Evolutionary conservation across 2,888 invertebrate species (phyloP).

Genomic region (Himalopsyche kuldschensis): DNA sequence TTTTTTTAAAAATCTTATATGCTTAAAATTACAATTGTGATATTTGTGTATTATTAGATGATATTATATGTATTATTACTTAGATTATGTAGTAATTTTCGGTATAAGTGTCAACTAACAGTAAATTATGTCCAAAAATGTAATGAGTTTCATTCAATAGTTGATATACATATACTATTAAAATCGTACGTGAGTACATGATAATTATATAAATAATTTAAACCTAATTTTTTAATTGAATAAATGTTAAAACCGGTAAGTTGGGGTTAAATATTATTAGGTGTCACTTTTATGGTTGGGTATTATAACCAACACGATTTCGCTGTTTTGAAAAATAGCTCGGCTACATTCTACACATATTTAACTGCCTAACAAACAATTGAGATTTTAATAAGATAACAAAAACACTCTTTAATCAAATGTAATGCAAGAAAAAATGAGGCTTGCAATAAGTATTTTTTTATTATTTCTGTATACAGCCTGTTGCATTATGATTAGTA

Average conservation of each 20-base stretch:
- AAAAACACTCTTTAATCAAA: background rate
- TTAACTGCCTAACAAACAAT: background rate
- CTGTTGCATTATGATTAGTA: background rate
- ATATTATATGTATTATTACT: no score
- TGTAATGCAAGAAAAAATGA: background rate
- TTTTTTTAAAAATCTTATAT: no score
- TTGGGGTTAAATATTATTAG: background rate
- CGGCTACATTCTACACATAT: background rate
- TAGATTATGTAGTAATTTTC: no score
- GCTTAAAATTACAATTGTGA: no score
- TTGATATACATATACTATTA: no score
- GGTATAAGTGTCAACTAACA: no score
- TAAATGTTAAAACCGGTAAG: background rate
- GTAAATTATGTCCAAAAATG: no score
- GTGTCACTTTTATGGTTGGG: background rate
- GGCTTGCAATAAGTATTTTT: background rate
- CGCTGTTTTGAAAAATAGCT: background rate
- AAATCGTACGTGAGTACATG: no score
- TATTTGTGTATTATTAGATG: no score
- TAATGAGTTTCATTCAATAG: no score
- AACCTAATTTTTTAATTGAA: no score
- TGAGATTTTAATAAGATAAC: background rate
- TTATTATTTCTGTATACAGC: background rate
- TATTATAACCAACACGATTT: background rate
- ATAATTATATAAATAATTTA: no score